Conservation (phyloP, 1,140 invertebrate species). For the Anastrepha ludens region DNA sequence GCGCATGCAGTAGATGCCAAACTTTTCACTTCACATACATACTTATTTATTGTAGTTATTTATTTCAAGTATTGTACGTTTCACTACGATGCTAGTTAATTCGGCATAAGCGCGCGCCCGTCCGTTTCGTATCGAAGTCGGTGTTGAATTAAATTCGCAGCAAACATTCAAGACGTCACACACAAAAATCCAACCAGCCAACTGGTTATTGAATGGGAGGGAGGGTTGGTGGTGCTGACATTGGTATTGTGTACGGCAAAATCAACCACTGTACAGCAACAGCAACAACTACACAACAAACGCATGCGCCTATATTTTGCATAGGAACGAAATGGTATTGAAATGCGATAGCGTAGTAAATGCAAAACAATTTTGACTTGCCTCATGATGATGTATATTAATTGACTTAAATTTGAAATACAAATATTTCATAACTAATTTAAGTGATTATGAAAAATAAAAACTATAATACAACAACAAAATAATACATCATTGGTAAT, state of each 20-base stretch:
- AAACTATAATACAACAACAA: too few species aligned
- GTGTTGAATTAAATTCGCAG: conserved; percentile 49
- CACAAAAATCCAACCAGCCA: conserved; percentile 36
- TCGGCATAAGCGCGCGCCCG: conserved; percentile 25
- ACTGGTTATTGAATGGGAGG: background rate
- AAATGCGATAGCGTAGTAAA: background rate
- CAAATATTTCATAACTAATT: background rate
- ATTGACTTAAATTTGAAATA: background rate
- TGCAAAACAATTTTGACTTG: background rate
- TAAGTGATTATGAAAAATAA: too few species aligned
- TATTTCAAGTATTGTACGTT: conserved; percentile 34
- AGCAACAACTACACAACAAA: conserved; percentile 50
- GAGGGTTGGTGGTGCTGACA: background rate
- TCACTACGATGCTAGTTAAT: conserved; percentile 37
- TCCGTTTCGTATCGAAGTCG: conserved; percentile 40
- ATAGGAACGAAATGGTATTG: background rate
- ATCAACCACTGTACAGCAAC: conserved; percentile 43
- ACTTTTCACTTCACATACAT: conserved; percentile 30
- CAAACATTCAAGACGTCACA: conserved; percentile 41
- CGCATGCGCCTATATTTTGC: conserved; percentile 14
- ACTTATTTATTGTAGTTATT: background rate
- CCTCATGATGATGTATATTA: too few species aligned
- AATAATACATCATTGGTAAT: too few species aligned
- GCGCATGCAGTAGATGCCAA: background rate
- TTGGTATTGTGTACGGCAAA: background rate